These are phyloP conservation scores for Aphis gossypii DNA, from an alignment of 1,140 invertebrate species.

Conservation along the genomic window DNA sequence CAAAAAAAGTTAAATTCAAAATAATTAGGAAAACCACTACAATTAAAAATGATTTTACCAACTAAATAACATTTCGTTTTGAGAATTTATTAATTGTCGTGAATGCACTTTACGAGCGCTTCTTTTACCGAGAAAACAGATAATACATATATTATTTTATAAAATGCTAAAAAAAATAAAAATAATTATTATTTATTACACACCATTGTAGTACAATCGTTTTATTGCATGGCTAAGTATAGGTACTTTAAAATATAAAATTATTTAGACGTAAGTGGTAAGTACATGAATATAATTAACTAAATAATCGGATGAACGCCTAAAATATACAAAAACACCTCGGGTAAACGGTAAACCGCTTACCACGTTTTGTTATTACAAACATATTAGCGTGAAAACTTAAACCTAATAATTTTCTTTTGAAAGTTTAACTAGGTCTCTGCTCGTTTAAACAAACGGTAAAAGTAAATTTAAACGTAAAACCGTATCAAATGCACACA, in stretches of 20 bases:
- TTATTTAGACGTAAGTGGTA: background rate
- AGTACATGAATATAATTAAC: background rate
- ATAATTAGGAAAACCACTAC: background rate
- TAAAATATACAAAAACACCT: background rate
- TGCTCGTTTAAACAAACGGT: background rate
- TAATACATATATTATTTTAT: background rate
- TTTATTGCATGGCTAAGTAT: background rate
- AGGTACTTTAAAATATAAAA: background rate
- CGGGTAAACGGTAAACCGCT: background rate
- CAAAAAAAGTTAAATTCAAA: background rate
- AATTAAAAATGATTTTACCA: background rate
- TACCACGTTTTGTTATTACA: background rate
- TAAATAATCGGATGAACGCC: background rate
- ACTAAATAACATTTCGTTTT: background rate
- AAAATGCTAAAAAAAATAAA: background rate
- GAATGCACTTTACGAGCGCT: background rate
- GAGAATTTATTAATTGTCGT: background rate
- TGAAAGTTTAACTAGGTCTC: background rate
- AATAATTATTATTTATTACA: background rate
- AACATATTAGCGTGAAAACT: background rate
- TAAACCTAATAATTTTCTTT: background rate
- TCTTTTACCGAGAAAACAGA: background rate
- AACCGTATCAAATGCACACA: background rate
- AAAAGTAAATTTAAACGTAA: background rate
- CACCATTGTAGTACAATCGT: background rate